Base-by-base conservation (phyloP, 2,113 vertebrate species). In the Calypte anna region DNA sequence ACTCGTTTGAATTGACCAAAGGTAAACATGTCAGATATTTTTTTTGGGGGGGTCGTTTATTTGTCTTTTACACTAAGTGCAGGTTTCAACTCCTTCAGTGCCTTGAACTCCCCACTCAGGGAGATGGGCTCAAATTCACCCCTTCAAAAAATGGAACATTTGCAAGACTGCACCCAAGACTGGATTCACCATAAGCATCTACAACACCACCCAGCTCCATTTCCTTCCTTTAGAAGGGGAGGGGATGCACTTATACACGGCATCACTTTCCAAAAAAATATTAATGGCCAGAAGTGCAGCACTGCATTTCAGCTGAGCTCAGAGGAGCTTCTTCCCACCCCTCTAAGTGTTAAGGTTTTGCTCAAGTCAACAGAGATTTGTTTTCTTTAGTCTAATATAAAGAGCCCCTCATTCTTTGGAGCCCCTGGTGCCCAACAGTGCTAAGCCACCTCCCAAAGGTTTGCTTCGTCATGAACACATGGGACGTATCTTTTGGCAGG, bases 291-390 rank as follows among this genome's bases (percentile, higher is more conserved):
- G 17, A 25, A 91, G 38, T 33, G 7, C 72, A 88, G 14, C 5
- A 27, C 64, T 88, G 31, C 25, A 77, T 57, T 61, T 82, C 55
- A 55, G 43, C 62, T 74, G 22, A 1, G 1, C 79, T 75, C 48
- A 33, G 57, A 66, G 36, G 17, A 84, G 58, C 58, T 88, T 88
- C 75, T 94, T 94, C 64, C 76, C 81, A 16, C 23, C 44, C 50
- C 58, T 88, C 44, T 64, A 90, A 82, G 68, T 91, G 63, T 62
- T 88, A 69, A 57, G 55, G 23, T 80, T 91, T 89, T 80, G 78
- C 57, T 88, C 25, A 61, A 80, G 55, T 88, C 81, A 91, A 70
- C 63, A 70, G 14, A 62, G 16, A 63, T 88, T 68, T 91, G 28
- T 50, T 57, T 48, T 57, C 20, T 88, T 81, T n/a, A 78, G 19